Evolutionary conservation across 2,113 vertebrate species (phyloP), one percentile per base, ranked within the genome.

Genomic region (Eurystomus gularis): DNA sequence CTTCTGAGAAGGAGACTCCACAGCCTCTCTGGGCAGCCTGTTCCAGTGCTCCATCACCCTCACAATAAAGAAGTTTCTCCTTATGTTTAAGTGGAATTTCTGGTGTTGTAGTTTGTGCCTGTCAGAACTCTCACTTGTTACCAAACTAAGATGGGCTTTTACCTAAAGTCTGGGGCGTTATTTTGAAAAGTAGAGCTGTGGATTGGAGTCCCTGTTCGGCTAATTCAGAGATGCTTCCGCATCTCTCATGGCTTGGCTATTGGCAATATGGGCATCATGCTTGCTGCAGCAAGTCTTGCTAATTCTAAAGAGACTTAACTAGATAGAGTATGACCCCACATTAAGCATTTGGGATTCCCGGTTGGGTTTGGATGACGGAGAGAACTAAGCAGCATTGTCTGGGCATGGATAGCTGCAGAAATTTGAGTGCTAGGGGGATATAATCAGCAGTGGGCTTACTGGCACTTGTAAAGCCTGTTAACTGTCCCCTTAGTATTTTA

Each of bases 171-270:
- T 75, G n/a, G 21, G 54, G 23, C 0, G 0, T 46, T 73, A 21
- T 15, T 88, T 92, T 90, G 11, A 37, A 17, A 64, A 72, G 49
- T 8, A 19, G 49, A 61, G 31, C 46, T 65, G 75, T 73, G 46
- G 21, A 1, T 46, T 49, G 18, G 24, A 62, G 37, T 62, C 40
- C 14, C 49, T 65, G 7, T 54, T 29, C 4, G 3, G 14, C 33
- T 88, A 24, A 71, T 33, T 77, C 20, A 13, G 12, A 79, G 39
- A 9, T 6, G 4, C 2, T 69, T 93, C 40, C 29, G 19, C 6
- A 5, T 35, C 9, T 71, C 29, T 69, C 3, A 1, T 0, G 2
- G 28, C 23, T 17, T 86, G 55, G 71, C 23, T 5, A 0, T 6
- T 48, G 61, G 8, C 40, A 49, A 2, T 54, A 5, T 0, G 8